phyloP scores from a whole-genome alignment of 2,797 vertebrate genomes.

The Labeo calbasu region DNA sequence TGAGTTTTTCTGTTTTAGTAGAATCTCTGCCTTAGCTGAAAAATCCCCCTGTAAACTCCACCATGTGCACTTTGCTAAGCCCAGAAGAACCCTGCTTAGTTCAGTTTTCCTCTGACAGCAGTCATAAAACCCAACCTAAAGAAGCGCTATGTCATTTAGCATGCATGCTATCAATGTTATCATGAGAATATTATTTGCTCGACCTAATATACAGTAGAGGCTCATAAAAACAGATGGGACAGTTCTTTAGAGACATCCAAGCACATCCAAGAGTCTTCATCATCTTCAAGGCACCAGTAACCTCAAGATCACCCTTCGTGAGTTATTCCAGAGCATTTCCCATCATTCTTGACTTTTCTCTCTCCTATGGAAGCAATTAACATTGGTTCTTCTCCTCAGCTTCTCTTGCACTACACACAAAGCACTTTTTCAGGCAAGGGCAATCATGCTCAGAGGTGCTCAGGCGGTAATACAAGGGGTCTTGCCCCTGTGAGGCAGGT shows the following conservation, averaged over 20 bases:
- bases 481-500: constrained; percentile 51
- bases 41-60: constrained; percentile 1
- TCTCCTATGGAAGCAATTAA: constrained; percentile 10
- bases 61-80: constrained; percentile 21
- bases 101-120: constrained; percentile 17
- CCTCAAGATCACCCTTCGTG: constrained; percentile 18
- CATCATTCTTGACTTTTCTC: not conserved
- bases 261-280: constrained; percentile 18
- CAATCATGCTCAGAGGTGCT: constrained; percentile 13
- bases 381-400: not conserved
- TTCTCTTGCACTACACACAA: constrained; percentile 1
- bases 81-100: constrained; percentile 18
- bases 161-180: constrained; percentile 19
- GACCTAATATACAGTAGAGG: constrained; percentile 10
- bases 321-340: constrained; percentile 24
- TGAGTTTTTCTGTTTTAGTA: not conserved
- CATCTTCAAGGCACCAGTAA: constrained; percentile 17
- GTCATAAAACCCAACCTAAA: constrained; percentile 38
- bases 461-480: constrained; percentile 9
- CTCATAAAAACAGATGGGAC: constrained; percentile 40
- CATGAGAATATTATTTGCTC: constrained; percentile 37
- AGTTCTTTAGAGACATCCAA: constrained; percentile 22
- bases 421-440: constrained; percentile 8
- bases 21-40: not conserved
- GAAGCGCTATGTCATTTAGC: constrained; percentile 32